A percentile compares a stretch with the other conserved stretches of the same genome.
Evolutionary conservation across 2,888 invertebrate genomes (phyloP).

Genomic region (Idaea dimidiata): DNA sequence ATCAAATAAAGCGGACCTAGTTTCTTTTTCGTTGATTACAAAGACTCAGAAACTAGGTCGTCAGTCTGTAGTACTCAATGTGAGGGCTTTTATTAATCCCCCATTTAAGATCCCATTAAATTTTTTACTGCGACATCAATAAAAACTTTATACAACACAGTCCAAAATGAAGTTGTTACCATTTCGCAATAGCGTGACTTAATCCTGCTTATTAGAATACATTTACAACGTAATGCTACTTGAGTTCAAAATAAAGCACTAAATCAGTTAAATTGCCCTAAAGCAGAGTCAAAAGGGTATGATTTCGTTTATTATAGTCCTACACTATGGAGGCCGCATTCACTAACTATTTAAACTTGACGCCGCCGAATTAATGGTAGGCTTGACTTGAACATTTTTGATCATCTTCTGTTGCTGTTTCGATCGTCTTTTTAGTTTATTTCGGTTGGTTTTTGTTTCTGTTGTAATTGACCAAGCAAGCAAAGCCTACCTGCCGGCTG

Average conservation of each 20-base stretch:
- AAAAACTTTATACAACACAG: background rate
- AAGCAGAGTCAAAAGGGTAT: slow-evolving; percentile 19
- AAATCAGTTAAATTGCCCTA: slow-evolving; percentile 30
- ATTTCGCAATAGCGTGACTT: slow-evolving; percentile 27
- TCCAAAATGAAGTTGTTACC: slow-evolving; percentile 31
- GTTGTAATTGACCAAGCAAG: too few relatives aligned
- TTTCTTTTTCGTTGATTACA: background rate
- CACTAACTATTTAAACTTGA: slow-evolving; percentile 21
- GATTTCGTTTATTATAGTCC: slow-evolving; percentile 35
- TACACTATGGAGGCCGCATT: slow-evolving; percentile 9
- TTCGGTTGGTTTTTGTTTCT: too few relatives aligned
- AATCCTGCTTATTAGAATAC: slow-evolving; percentile 24
- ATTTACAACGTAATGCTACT: slow-evolving; percentile 25
- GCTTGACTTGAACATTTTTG: too few relatives aligned
- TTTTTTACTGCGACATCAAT: slow-evolving; percentile 1
- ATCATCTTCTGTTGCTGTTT: too few relatives aligned
- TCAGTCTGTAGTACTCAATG: background rate
- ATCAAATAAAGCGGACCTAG: too few relatives aligned
- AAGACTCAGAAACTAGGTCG: background rate
- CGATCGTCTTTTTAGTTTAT: too few relatives aligned
- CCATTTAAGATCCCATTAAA: background rate
- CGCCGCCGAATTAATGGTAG: background rate
- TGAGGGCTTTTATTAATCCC: background rate
- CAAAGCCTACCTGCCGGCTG: too few relatives aligned
- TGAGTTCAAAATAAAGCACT: slow-evolving; percentile 24